These are phyloP conservation scores for Syngnathus floridae DNA, from an alignment of 2,113 vertebrate species.

Conservation along the genomic window DNA sequence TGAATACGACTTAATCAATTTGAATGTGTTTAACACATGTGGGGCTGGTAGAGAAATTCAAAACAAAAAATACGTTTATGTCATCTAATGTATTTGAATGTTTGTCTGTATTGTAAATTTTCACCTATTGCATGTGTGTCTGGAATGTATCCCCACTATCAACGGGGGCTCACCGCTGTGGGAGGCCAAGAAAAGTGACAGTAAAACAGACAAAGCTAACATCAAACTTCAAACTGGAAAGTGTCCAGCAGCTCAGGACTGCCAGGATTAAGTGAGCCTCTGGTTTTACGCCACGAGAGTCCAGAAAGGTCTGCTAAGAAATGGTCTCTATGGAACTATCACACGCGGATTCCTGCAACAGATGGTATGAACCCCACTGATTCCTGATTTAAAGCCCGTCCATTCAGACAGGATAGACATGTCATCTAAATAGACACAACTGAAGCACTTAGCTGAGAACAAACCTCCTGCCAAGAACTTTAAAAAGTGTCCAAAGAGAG, in stretches of 20 bases:
- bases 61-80: not conserved
- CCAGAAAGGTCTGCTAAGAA: not conserved
- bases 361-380: not conserved
- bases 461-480: not conserved
- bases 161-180: not conserved
- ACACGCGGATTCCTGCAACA: not conserved
- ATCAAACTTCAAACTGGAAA: not conserved
- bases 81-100: too few species aligned
- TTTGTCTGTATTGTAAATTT: not conserved
- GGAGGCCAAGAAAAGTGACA: not conserved
- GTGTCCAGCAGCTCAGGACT: not conserved
- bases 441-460: not conserved
- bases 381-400: not conserved
- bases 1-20: not conserved
- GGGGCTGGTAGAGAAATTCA: not conserved
- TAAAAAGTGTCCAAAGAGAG: not conserved
- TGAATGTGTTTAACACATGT: not conserved
- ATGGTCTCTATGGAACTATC: not conserved
- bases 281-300: not conserved
- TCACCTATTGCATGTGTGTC: not conserved
- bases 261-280: not conserved
- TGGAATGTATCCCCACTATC: not conserved
- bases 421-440: not conserved
- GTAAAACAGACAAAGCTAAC: not conserved
- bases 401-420: not conserved